Percentiles rank a stretch among this genome's conserved stretches.
Evolutionary conservation across 2,113 vertebrate species (phyloP).

Genomic region (Cavia aperea): DNA sequence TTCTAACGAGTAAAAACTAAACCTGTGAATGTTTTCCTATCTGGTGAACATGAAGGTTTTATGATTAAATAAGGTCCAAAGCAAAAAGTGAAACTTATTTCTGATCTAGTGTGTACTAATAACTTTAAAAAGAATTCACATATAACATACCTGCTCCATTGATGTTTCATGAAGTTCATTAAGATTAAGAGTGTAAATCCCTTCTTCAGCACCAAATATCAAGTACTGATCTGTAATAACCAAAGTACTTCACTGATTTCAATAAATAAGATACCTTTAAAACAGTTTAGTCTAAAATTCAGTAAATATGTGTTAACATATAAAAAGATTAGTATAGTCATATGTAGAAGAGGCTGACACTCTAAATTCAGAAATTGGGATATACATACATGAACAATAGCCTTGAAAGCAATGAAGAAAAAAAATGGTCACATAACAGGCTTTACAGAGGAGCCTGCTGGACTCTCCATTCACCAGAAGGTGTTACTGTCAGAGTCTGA

Average conservation of each 20-base stretch:
- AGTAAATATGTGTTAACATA: background rate
- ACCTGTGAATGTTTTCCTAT: background rate
- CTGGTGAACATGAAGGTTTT: background rate
- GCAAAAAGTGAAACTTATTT: constrained; percentile 21
- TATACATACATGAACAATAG: background rate
- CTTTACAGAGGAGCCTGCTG: background rate
- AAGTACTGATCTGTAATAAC: constrained; percentile 92
- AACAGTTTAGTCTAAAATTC: background rate
- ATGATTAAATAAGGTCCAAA: background rate
- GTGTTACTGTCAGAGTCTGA: background rate
- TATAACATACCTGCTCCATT: constrained; percentile 91
- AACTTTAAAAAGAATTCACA: constrained; percentile 15
- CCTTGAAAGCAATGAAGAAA: background rate
- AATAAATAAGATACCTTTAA: constrained; percentile 10
- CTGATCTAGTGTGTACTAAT: background rate
- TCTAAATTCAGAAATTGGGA: background rate
- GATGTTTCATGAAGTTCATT: constrained; percentile 98
- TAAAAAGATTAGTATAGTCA: background rate
- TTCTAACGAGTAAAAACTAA: background rate
- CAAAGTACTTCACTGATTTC: constrained; percentile 37
- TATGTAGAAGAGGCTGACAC: background rate
- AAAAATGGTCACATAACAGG: background rate
- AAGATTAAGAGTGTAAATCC: constrained; percentile 97
- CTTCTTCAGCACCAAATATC: constrained; percentile 98
- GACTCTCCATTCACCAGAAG: background rate